These are phyloP conservation scores for Colostygia pectinataria DNA, from an alignment of 2,888 invertebrate species.

Conservation along the genomic window DNA sequence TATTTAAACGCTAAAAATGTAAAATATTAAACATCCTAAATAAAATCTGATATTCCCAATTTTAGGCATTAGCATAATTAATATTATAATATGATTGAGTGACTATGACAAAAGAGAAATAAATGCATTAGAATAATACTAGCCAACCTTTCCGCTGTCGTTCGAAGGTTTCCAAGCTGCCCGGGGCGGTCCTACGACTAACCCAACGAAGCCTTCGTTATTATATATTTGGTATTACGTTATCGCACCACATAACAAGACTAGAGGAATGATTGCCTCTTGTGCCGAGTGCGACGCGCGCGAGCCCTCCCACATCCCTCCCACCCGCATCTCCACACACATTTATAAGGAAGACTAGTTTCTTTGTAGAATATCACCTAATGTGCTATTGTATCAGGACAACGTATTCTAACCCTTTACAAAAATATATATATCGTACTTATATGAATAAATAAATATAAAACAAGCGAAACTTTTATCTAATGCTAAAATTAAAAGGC, in stretches of 20 bases:
- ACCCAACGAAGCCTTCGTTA: constrained; percentile 76
- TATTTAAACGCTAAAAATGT: constrained; percentile 82
- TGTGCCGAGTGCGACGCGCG: constrained; percentile 55
- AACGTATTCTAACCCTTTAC: constrained; percentile 62
- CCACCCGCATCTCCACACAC: constrained; percentile 44
- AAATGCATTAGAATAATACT: constrained; percentile 82
- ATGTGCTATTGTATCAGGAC: constrained; percentile 70
- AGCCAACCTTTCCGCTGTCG: constrained; percentile 71
- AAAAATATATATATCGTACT: constrained; percentile 58
- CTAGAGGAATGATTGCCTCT: constrained; percentile 82
- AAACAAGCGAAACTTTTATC: constrained; percentile 73
- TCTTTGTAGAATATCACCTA: constrained; percentile 80
- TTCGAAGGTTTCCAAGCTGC: constrained; percentile 70
- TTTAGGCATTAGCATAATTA: constrained; percentile 82
- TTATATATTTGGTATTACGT: constrained; percentile 80
- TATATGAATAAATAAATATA: constrained; percentile 67
- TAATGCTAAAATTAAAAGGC: constrained; percentile 77
- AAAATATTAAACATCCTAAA: constrained; percentile 83
- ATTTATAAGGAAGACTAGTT: constrained; percentile 81
- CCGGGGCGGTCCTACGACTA: constrained; percentile 67
- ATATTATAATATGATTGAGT: constrained; percentile 79
- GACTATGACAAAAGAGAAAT: constrained; percentile 80
- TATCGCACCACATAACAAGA: constrained; percentile 81
- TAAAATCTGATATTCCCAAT: constrained; percentile 83
- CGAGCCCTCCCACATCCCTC: constrained; percentile 37